Evolutionary conservation across 1,140 invertebrate species (phyloP), one percentile per base, ranked within the genome.

Genomic region (Euura saliciscinereae): DNA sequence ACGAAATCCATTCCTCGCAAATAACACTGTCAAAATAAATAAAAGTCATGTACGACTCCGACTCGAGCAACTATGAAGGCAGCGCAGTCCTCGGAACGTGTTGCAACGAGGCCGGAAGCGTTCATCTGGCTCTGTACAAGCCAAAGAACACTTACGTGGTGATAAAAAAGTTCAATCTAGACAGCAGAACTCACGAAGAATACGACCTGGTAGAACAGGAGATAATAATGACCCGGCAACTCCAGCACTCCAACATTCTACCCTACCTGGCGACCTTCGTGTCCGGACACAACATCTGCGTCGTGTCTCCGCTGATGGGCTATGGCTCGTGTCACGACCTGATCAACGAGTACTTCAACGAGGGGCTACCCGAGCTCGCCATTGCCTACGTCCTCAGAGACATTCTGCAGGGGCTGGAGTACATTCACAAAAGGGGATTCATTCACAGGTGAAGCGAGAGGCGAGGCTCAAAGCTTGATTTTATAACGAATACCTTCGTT

Each of bases 251-350:
- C 44, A 94, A 96, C 84, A 90, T 97, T 69, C 85, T 96, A 45
- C 90, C 91, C 66, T 93, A 93, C 78, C 86, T 93, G 71, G 91
- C 91, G 68, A 90, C 92, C 51, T 97, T 96, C 88, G 91, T 96
- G 1, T 88, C 89, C 76, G 91, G 91, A 7, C 89, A 90, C 71
- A 91, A 95, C 82, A 86, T 96, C n/a, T 95, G 92, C 86, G 89
- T 95, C 3, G 90, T 96, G 11, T 93, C 92, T 75, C 94, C 95
- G 3, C 86, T 95, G 13, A 94, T 96, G 92, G 92, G 90, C 10
- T 95, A 92, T 83, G 94, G 95, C 5, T 96, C 95, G 0, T 95
- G 95, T 80, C 89, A 91, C 78, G 92, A 95, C 83, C 89, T 97
- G 78, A 89, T 97, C 6, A 91, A 92, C 78, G 91, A 91, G 71